These are phyloP conservation scores for Drosophila sechellia DNA, from an alignment of 1,140 invertebrate genomes.

Conservation along the genomic window DNA sequence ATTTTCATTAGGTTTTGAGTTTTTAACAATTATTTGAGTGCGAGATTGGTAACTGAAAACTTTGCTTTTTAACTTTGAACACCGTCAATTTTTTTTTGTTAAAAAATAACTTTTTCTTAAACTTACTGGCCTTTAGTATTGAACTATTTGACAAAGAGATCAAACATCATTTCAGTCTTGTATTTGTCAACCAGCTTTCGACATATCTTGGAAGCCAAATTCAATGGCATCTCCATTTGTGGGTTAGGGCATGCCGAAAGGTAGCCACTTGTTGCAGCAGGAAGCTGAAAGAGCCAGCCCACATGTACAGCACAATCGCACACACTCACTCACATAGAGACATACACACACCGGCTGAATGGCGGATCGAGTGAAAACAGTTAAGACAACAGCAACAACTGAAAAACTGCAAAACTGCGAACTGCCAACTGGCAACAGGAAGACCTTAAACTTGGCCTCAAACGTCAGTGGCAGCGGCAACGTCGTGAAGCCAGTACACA, in stretches of 20 bases:
- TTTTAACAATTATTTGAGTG: too few relatives aligned
- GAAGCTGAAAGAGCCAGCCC: constrained; percentile 65
- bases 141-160: neutral
- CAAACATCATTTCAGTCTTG: neutral
- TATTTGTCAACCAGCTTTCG: constrained; percentile 7
- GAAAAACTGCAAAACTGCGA: constrained; percentile 53
- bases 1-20: too few relatives aligned
- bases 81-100: too few relatives aligned
- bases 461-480: constrained; percentile 66
- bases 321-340: constrained; percentile 25
- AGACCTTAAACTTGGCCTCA: constrained; percentile 80
- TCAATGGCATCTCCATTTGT: neutral
- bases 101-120: neutral
- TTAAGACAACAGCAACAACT: constrained; percentile 69
- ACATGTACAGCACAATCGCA: constrained; percentile 50
- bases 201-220: constrained; percentile 3
- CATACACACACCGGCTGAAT: neutral
- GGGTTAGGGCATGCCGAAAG: constrained; percentile 58
- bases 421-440: constrained; percentile 77
- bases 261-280: constrained; percentile 77
- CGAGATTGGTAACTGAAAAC: too few relatives aligned
- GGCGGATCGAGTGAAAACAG: constrained; percentile 72
- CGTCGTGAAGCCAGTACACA: constrained; percentile 61
- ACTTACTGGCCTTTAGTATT: neutral
- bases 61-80: too few relatives aligned